These are phyloP conservation scores for Pachliopta kotzebuea DNA, from an alignment of 2,888 invertebrate genomes.

Conservation along the genomic window DNA sequence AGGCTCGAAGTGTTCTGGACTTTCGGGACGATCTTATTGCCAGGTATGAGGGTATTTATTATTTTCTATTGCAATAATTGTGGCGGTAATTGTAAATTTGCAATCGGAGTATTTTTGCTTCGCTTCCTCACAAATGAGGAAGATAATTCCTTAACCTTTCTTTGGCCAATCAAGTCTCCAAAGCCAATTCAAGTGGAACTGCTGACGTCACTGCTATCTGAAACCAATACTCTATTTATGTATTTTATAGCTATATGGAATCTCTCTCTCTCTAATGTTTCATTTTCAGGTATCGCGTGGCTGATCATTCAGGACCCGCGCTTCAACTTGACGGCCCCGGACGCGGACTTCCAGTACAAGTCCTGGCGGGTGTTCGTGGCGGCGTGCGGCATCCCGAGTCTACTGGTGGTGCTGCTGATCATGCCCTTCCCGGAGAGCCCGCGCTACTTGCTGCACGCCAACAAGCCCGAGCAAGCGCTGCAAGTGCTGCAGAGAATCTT, in stretches of 20 bases:
- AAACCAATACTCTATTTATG: no score
- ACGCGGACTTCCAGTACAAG: constrained; percentile 67
- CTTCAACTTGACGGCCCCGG: constrained; percentile 55
- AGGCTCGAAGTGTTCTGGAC: constrained; percentile 82
- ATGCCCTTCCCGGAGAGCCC: constrained; percentile 81
- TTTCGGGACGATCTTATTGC: constrained; percentile 78
- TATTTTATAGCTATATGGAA: no score
- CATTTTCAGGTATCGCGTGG: constrained; percentile 67
- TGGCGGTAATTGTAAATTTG: no score
- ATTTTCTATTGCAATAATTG: no score
- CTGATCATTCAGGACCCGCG: constrained; percentile 62
- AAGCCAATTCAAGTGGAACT: no score
- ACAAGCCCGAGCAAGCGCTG: constrained; percentile 71
- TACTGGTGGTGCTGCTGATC: constrained; percentile 72
- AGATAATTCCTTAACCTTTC: no score
- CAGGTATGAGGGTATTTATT: constrained; percentile 58
- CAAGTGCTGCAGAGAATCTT: constrained; percentile 78
- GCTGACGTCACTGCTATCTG: no score
- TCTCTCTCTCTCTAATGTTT: no score
- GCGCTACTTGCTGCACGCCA: constrained; percentile 74
- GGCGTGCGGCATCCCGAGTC: constrained; percentile 80
- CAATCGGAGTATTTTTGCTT: no score
- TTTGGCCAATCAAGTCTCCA: no score
- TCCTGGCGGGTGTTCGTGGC: constrained; percentile 84
- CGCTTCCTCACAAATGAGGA: no score